These are phyloP conservation scores for Drosophila azteca DNA, from an alignment of 1,140 invertebrate species.

Conservation along the genomic window DNA sequence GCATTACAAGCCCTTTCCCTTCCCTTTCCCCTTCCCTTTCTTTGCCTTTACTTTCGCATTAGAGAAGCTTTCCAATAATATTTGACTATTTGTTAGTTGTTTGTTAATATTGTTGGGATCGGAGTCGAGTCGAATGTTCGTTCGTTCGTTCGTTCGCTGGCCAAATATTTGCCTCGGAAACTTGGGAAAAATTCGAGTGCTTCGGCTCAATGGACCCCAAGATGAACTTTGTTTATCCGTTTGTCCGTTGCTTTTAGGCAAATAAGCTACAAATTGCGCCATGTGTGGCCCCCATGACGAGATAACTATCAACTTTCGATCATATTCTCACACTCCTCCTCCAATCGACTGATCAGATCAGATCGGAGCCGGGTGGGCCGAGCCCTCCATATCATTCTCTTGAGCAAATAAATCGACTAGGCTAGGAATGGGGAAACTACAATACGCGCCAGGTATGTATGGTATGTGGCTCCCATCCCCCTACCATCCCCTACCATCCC, in stretches of 20 bases:
- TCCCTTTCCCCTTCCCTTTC: too few relatives aligned
- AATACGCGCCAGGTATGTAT: too few relatives aligned
- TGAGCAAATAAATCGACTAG: constrained; percentile 31
- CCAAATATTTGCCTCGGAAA: constrained; percentile 31
- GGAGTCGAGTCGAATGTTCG: constrained; percentile 7
- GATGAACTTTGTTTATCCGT: constrained; percentile 53
- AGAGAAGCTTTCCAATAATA: constrained; percentile 48
- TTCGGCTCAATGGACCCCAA: constrained; percentile 18
- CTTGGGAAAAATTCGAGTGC: constrained; percentile 29
- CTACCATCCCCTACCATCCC: constrained; percentile 1
- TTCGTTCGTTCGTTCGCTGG: constrained; percentile 19
- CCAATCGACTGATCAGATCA: constrained; percentile 1
- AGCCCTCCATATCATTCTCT: constrained; percentile 14
- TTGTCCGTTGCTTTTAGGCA: constrained; percentile 38
- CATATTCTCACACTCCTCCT: constrained; percentile 44
- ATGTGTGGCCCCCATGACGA: constrained; percentile 36
- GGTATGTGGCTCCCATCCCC: not conserved
- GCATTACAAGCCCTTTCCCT: constrained; percentile 8
- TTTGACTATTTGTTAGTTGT: constrained; percentile 37
- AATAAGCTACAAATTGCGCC: constrained; percentile 65
- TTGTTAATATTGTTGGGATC: not conserved
- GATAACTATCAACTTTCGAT: constrained; percentile 48
- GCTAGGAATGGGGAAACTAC: constrained; percentile 14
- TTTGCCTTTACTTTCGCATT: constrained; percentile 5
- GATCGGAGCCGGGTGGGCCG: not conserved